Conservation (phyloP, 2,113 vertebrate species). For the Haemorhous mexicanus region DNA sequence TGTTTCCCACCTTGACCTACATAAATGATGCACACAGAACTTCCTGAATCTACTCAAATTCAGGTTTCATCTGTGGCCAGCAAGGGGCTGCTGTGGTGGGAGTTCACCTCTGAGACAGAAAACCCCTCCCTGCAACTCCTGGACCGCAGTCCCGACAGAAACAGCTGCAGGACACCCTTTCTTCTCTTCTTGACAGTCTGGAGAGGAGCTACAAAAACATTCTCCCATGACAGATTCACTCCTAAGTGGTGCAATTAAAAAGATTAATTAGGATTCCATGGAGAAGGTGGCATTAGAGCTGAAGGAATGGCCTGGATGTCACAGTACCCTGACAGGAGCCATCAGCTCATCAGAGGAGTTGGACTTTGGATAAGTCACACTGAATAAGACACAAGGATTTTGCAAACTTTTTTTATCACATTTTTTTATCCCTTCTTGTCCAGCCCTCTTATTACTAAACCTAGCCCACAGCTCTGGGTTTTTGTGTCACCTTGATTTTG, state of each 20-base stretch:
- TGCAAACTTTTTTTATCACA: background rate
- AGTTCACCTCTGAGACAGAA: background rate
- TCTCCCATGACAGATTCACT: background rate
- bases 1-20: background rate
- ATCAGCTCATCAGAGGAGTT: background rate
- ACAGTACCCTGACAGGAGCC: background rate
- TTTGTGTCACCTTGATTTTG: background rate
- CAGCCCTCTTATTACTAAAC: background rate
- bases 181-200: background rate
- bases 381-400: background rate
- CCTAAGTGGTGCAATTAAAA: background rate
- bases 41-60: background rate
- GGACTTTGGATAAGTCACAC: background rate
- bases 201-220: background rate
- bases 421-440: background rate
- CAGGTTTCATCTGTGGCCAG: background rate
- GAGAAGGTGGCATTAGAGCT: background rate
- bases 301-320: background rate
- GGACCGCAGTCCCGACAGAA: background rate
- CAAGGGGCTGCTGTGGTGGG: background rate
- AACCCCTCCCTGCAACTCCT: background rate
- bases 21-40: background rate
- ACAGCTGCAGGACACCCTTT: background rate
- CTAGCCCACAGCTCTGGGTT: background rate
- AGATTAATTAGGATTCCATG: background rate